Conservation (phyloP, 2,113 vertebrate genomes). For the Crotalus viridis region DNA sequence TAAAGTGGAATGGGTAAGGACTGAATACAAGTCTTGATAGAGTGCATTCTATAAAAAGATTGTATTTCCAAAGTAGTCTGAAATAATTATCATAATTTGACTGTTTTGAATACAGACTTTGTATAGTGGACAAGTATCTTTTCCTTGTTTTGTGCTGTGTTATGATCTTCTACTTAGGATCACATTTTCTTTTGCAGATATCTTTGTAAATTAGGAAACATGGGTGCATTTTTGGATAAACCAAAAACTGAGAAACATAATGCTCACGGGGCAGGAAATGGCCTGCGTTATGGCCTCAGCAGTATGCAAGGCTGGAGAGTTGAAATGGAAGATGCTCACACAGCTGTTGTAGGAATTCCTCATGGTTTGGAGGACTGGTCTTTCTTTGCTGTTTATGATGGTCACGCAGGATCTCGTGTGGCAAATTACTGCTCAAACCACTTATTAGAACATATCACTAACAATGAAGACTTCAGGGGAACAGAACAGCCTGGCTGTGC, state of each 20-base stretch:
- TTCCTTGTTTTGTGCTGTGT: background rate
- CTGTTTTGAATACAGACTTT: background rate
- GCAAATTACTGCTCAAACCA: conserved; percentile 96
- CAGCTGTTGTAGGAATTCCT: conserved; percentile 90
- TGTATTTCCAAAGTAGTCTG: background rate
- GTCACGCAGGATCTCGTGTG: conserved; percentile 95
- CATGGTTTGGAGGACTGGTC: conserved; percentile 94
- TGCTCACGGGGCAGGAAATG: conserved; percentile 89
- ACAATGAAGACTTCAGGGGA: conserved; percentile 86
- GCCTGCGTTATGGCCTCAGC: conserved; percentile 92
- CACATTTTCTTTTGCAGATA: conserved; percentile 25
- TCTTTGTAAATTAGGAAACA: conserved; percentile 67
- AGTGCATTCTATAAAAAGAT: background rate
- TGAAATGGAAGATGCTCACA: conserved; percentile 99
- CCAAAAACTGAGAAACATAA: conserved; percentile 99
- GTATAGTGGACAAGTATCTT: background rate
- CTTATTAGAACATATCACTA: conserved; percentile 94
- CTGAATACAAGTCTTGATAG: background rate
- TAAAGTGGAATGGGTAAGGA: background rate
- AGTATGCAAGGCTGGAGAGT: conserved; percentile 99
- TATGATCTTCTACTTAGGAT: background rate
- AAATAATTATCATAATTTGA: background rate
- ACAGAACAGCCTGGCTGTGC: conserved; percentile 70
- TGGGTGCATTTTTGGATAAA: conserved; percentile 99
- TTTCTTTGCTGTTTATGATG: conserved; percentile 97